A percentile compares a stretch with the other conserved stretches of the same genome.
Evolutionary conservation across 2,888 invertebrate species (phyloP).

Genomic region (Boloria euphrosyne): DNA sequence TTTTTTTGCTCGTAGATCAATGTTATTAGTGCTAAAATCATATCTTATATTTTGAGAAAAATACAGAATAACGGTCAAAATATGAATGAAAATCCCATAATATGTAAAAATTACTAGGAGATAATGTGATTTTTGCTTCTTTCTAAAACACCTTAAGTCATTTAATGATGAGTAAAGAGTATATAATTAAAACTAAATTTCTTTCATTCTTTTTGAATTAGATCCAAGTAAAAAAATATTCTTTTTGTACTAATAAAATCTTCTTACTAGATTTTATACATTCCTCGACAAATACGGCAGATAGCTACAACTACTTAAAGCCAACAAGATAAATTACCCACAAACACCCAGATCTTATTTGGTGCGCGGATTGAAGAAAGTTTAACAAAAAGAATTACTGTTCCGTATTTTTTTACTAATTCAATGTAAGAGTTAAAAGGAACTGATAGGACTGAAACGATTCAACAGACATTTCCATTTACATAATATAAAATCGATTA

Average conservation of each 20-base stretch:
- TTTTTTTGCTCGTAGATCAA: too few relatives aligned
- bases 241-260: background rate
- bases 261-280: slow-evolving; percentile 6
- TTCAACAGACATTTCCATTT: too few relatives aligned
- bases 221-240: background rate
- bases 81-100: too few relatives aligned
- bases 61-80: too few relatives aligned
- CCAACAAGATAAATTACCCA: slow-evolving; percentile 36
- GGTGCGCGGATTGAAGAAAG: slow-evolving; percentile 34
- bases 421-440: background rate
- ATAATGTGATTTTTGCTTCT: too few relatives aligned
- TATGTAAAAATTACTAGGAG: too few relatives aligned
- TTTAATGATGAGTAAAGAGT: too few relatives aligned
- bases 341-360: slow-evolving; percentile 34
- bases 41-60: too few relatives aligned
- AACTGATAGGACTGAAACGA: background rate
- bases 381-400: slow-evolving; percentile 33
- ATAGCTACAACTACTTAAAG: slow-evolving; percentile 31
- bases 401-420: slow-evolving; percentile 10
- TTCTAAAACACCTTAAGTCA: too few relatives aligned
- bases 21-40: too few relatives aligned
- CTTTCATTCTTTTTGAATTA: background rate
- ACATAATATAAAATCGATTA: background rate
- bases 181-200: too few relatives aligned
- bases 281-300: slow-evolving; percentile 15